Conservation (phyloP, 1,140 invertebrate species). For the Drosophila busckii region DNA sequence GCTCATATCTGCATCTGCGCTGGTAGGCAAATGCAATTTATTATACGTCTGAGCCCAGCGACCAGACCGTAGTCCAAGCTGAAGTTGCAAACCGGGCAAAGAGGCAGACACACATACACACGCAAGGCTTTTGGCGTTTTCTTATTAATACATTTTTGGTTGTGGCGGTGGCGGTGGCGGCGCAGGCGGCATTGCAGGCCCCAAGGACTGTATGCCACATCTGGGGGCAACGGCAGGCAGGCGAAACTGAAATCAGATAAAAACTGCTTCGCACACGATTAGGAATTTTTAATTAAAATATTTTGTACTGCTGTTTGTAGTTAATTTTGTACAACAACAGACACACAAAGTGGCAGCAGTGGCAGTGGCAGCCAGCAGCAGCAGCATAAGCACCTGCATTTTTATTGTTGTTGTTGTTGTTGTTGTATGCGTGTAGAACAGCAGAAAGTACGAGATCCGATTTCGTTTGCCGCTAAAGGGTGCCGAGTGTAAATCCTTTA, state of each 20-base stretch:
- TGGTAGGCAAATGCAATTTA: slow-evolving; percentile 77
- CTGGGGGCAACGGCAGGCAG: slow-evolving; percentile 6
- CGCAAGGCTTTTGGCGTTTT: slow-evolving; percentile 72
- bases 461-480: slow-evolving; percentile 63
- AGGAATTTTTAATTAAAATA: slow-evolving; percentile 79
- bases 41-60: slow-evolving; percentile 66
- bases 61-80: slow-evolving; percentile 26
- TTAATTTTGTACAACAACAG: slow-evolving; percentile 72
- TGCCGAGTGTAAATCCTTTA: slow-evolving; percentile 49
- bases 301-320: slow-evolving; percentile 78
- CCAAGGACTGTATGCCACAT: neutral
- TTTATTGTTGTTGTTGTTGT: slow-evolving; percentile 20
- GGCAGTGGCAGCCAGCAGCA: slow-evolving; percentile 6
- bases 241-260: slow-evolving; percentile 73
- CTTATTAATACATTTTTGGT: slow-evolving; percentile 78
- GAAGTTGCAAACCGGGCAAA: slow-evolving; percentile 6
- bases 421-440: slow-evolving; percentile 76
- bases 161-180: slow-evolving; percentile 1
- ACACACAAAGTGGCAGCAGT: slow-evolving; percentile 49
- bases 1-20: slow-evolving; percentile 67
- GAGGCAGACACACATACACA: slow-evolving; percentile 43
- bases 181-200: neutral
- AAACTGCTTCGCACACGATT: slow-evolving; percentile 79
- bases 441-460: slow-evolving; percentile 75
- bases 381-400: slow-evolving; percentile 65